Evolutionary conservation across 2,113 vertebrate species (phyloP).

Genomic region (Prochilodus magdalenae): DNA sequence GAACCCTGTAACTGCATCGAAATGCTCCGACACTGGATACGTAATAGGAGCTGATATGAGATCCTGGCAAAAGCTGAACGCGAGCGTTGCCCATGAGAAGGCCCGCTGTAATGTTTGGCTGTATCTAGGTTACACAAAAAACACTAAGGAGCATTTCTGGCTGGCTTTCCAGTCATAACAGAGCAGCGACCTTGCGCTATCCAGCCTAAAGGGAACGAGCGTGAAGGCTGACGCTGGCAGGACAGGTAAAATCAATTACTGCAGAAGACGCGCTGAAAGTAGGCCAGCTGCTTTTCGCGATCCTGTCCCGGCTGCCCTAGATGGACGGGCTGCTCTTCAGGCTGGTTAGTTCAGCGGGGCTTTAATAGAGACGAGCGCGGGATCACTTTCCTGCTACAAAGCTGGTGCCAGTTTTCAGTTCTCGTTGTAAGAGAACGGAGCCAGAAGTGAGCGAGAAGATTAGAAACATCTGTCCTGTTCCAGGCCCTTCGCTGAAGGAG

Average conservation of each 20-base stretch:
- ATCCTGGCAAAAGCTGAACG: not conserved
- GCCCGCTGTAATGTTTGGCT: not conserved
- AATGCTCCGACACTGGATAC: too few species aligned
- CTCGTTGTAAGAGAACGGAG: not conserved
- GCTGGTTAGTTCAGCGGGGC: slow-evolving; percentile 14
- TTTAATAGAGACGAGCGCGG: slow-evolving; percentile 32
- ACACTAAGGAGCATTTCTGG: not conserved
- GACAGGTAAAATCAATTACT: slow-evolving; percentile 24
- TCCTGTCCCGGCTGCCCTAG: slow-evolving; percentile 3
- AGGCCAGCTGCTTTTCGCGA: not conserved
- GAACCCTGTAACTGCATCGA: too few species aligned
- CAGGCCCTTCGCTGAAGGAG: not conserved
- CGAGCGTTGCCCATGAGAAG: slow-evolving; percentile 16
- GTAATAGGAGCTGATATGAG: not conserved
- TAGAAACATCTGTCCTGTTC: slow-evolving; percentile 45
- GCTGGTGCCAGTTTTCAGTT: slow-evolving; percentile 32
- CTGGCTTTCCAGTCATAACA: not conserved
- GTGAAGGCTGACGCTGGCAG: slow-evolving; percentile 2
- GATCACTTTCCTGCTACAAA: slow-evolving; percentile 30
- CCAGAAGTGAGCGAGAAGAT: slow-evolving; percentile 11
- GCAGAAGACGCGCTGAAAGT: not conserved
- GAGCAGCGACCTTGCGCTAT: not conserved
- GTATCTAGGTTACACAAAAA: slow-evolving; percentile 28
- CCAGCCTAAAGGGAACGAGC: slow-evolving; percentile 7
- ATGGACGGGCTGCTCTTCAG: slow-evolving; percentile 8